These are phyloP conservation scores for Cephalophus harveyi DNA, from an alignment of 2,113 vertebrate species.

Conservation along the genomic window DNA sequence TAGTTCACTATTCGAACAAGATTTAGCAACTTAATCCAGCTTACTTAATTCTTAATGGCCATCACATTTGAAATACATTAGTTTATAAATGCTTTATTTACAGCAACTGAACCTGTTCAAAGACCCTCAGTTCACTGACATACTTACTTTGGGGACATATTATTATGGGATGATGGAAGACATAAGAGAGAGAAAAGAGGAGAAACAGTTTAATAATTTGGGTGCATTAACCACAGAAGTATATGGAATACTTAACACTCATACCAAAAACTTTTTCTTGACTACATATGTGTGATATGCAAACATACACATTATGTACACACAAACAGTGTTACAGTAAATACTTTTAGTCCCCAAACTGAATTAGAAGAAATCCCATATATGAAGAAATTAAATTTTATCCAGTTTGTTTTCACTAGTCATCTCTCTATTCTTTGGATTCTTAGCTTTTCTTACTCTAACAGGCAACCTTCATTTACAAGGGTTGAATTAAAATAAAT, in stretches of 20 bases:
- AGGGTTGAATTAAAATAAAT: neutral
- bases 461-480: neutral
- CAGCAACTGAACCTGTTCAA: neutral
- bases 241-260: neutral
- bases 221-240: neutral
- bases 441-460: neutral
- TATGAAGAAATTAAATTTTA: neutral
- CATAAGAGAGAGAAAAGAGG: neutral
- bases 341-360: neutral
- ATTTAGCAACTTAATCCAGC: neutral
- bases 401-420: neutral
- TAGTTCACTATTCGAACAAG: neutral
- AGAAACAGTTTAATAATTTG: neutral
- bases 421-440: neutral
- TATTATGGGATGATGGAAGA: neutral
- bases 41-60: neutral
- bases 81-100: neutral
- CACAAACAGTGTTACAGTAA: neutral
- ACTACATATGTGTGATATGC: neutral
- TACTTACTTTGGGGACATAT: neutral
- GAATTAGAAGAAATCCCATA: constrained; percentile 16
- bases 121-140: neutral
- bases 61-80: neutral
- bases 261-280: neutral
- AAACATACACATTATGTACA: neutral